These are phyloP conservation scores for Acrocephalus kingi DNA, from an alignment of 2,113 vertebrate species.

Conservation along the genomic window DNA sequence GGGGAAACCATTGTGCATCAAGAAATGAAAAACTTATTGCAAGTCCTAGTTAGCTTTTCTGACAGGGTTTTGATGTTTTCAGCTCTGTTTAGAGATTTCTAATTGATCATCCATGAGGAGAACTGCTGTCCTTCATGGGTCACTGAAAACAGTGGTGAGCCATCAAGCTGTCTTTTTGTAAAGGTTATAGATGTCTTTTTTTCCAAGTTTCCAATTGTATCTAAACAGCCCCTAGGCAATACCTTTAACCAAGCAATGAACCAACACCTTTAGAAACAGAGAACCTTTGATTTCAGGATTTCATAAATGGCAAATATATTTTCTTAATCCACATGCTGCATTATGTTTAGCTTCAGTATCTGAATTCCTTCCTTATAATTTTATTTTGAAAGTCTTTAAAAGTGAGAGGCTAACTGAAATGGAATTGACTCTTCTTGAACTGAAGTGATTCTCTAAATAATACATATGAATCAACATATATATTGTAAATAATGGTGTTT, in stretches of 20 bases:
- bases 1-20: not conserved
- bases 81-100: not conserved
- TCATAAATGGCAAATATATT: not conserved
- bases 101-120: not conserved
- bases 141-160: not conserved
- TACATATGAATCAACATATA: not conserved
- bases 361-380: not conserved
- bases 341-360: not conserved
- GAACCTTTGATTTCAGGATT: constrained; percentile 4
- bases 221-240: not conserved
- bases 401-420: not conserved
- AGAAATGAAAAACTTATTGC: not conserved
- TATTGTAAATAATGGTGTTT: not conserved
- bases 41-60: not conserved
- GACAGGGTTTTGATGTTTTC: not conserved
- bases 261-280: not conserved
- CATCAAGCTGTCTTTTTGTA: not conserved
- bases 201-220: not conserved
- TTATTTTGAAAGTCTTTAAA: not conserved
- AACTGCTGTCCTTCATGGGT: constrained; percentile 19
- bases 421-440: not conserved
- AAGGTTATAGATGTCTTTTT: not conserved
- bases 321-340: not conserved
- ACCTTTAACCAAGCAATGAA: not conserved
- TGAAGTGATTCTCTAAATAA: not conserved